Base-by-base conservation (phyloP, 30 jellyfish, hydroid and myxozoan genomes). In the Aurelia aurita region DNA sequence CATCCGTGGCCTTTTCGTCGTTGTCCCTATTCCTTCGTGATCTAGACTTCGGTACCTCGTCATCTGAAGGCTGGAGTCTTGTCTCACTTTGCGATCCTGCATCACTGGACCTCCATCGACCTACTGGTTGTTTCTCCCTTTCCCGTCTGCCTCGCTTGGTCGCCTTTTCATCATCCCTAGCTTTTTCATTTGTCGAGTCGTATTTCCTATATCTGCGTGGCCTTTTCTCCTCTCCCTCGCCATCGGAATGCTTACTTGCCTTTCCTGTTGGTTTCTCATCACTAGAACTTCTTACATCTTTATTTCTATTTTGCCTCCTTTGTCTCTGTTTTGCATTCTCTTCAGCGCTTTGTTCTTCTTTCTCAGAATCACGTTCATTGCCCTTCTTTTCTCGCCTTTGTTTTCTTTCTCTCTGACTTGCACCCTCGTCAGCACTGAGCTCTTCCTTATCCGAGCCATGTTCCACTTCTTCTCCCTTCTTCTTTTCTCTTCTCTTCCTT, bases 81-180 rank as follows among this genome's bases (percentile, higher is more conserved):
- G 51, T 39, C 51, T 39, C 51, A 8, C 51, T 39, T 39, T 39
- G 51, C 51, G 22, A 14, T 23, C 14, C 72, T 61, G 5, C 55
- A 16, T 62, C 72, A 19, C 63, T 79, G 21, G 27, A 44, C 79
- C 45, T 22, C 54, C 43, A 10, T 45, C 72, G 47, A 34, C 35
- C 27, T 15, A 32, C 53, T 14, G 20, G 35, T 7, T 39, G 35
- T 7, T 39, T 19, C 18, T 32, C 60, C 3, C 69, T 21, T 22
- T 79, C 81, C 58, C 71, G 14, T 43, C 61, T 34, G 34, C 61
- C 44, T 39, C 59, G 22, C 47, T 23, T 47, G 65, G 22, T 46
- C 29, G n/a, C 22, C 18, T 64, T 49, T 64, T 54, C 44, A n/a
- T 54, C 26, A 8, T 79, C 39, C 27, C 53, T 44, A 49, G 22